Evolutionary conservation across 2,113 vertebrate species (phyloP).

Genomic region (Boleophthalmus pectinirostris): DNA sequence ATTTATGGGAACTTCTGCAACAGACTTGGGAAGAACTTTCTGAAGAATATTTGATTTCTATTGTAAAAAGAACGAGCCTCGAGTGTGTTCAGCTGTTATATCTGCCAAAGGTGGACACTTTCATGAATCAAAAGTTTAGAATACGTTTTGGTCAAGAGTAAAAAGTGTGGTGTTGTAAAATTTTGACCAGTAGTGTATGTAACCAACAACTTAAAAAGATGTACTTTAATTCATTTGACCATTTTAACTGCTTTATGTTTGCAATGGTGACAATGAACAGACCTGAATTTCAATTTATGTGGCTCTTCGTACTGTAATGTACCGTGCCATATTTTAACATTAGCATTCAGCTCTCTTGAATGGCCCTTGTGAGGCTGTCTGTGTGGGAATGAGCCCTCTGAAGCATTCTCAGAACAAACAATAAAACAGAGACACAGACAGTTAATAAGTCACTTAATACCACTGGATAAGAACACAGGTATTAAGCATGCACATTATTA

Average conservation of each 20-base stretch:
- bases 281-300: not conserved
- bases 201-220: too few relatives aligned
- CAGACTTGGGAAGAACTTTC: too few relatives aligned
- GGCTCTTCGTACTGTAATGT: not conserved
- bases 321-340: not conserved
- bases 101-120: too few relatives aligned
- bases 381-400: constrained; percentile 67
- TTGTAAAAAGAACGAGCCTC: too few relatives aligned
- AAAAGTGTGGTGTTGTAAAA: too few relatives aligned
- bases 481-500: constrained; percentile 59
- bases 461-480: constrained; percentile 62
- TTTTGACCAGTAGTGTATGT: too few relatives aligned
- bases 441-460: constrained; percentile 71
- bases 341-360: not conserved
- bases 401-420: constrained; percentile 67
- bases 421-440: constrained; percentile 50
- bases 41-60: too few relatives aligned
- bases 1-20: too few relatives aligned
- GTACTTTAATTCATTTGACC: not conserved
- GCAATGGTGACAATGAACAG: not conserved
- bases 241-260: not conserved
- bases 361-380: constrained; percentile 29
- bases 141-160: too few relatives aligned
- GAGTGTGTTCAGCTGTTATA: too few relatives aligned
- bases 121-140: too few relatives aligned